A percentile compares a stretch with the other conserved stretches of the same genome.
Evolutionary conservation across 2,888 invertebrate genomes (phyloP).

Genomic region (Autographa gamma): DNA sequence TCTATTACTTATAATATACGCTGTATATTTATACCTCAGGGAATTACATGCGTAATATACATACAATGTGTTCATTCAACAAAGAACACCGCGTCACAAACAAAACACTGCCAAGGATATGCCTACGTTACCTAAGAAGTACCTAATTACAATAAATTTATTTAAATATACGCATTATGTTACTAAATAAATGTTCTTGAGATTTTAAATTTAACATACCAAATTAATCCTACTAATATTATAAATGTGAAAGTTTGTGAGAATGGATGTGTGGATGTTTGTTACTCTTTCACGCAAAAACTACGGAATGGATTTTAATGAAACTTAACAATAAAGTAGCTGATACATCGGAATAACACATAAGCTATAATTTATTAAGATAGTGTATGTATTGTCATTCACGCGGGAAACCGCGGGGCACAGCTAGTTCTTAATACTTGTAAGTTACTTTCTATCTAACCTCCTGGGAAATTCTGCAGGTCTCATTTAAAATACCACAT

Average conservation of each 20-base stretch:
- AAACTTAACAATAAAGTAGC: too few species aligned
- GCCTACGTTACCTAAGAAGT: not conserved
- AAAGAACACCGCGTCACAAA: not conserved
- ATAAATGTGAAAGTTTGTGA: too few species aligned
- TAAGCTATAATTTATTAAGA: too few species aligned
- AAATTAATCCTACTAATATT: too few species aligned
- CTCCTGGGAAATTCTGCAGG: not conserved
- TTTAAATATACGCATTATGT: not conserved
- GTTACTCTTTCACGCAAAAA: too few species aligned
- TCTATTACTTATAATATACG: not conserved
- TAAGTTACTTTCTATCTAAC: not conserved
- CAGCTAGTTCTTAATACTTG: too few species aligned
- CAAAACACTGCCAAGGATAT: not conserved
- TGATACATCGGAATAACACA: too few species aligned
- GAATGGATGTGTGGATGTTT: too few species aligned
- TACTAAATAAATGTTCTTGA: not conserved
- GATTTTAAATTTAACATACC: too few species aligned
- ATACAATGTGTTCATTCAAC: not conserved
- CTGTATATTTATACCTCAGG: not conserved
- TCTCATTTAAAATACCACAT: not conserved
- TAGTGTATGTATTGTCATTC: too few species aligned
- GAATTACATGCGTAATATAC: not conserved
- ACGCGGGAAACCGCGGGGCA: too few species aligned
- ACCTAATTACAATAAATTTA: not conserved
- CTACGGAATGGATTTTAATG: too few species aligned